A percentile compares a stretch with the other conserved stretches of the same genome.
Evolutionary conservation across 1,140 invertebrate species (phyloP).

Genomic region (Phymorhynchus buccinoides): DNA sequence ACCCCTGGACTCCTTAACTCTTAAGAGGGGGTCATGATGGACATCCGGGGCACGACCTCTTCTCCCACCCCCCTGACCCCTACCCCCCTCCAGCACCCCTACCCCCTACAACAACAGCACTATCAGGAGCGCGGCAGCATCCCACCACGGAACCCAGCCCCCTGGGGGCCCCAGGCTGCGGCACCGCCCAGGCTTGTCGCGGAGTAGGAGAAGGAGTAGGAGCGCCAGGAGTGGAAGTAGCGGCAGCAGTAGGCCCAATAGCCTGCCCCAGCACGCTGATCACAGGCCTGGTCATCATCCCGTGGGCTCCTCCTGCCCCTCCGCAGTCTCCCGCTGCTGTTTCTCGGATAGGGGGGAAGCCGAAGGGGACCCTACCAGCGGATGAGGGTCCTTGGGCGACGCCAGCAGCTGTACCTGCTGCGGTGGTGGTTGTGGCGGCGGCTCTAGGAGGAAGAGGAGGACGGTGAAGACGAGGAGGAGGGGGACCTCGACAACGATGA

Average conservation of each 20-base stretch:
- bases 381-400: too few relatives aligned
- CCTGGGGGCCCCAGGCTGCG: too few relatives aligned
- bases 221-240: background rate
- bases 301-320: too few relatives aligned
- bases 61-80: background rate
- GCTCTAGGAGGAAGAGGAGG: too few relatives aligned
- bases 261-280: background rate
- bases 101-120: background rate
- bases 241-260: background rate
- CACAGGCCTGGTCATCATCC: background rate
- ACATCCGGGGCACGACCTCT: background rate
- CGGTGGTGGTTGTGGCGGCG: too few relatives aligned
- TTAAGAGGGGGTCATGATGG: conserved; percentile 2
- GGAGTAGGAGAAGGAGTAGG: background rate
- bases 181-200: too few relatives aligned
- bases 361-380: background rate
- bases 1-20: background rate
- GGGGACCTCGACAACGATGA: too few relatives aligned
- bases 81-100: background rate
- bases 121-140: background rate
- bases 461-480: too few relatives aligned
- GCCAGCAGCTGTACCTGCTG: too few relatives aligned
- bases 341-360: background rate
- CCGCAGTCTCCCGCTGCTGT: too few relatives aligned
- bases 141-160: background rate